These are phyloP conservation scores for Endomychus coccineus DNA, from an alignment of 2,888 invertebrate species.

Conservation along the genomic window DNA sequence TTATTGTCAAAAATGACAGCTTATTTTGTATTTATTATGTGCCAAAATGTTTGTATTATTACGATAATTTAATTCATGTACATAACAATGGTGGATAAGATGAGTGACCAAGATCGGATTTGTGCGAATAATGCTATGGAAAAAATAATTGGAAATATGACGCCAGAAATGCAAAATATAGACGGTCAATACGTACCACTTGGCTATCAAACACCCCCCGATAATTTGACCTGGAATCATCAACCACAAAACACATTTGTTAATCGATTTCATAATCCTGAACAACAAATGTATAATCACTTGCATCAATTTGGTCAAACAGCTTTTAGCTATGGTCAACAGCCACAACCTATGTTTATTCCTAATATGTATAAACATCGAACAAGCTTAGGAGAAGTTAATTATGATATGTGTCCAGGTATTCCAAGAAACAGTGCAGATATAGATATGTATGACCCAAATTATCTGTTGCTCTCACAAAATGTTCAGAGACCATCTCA, in stretches of 20 bases:
- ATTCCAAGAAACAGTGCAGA: slow-evolving; percentile 28
- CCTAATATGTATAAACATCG: slow-evolving; percentile 12
- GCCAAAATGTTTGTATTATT: no score
- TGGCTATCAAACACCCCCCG: slow-evolving; percentile 41
- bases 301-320: slow-evolving; percentile 17
- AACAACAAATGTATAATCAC: slow-evolving; percentile 11
- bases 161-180: slow-evolving; percentile 51
- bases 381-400: slow-evolving; percentile 9
- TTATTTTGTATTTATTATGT: no score
- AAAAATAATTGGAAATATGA: slow-evolving; percentile 54
- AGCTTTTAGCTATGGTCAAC: slow-evolving; percentile 26
- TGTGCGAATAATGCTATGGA: slow-evolving; percentile 43
- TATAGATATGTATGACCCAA: slow-evolving; percentile 25
- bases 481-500: slow-evolving; percentile 12
- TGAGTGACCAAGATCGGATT: slow-evolving; percentile 36
- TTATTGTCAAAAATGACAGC: no score
- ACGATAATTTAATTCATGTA: no score
- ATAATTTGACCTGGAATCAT: slow-evolving; percentile 29
- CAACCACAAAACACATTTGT: slow-evolving; percentile 29
- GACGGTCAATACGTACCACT: slow-evolving; percentile 52
- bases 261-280: slow-evolving; percentile 29
- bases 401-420: slow-evolving; percentile 29
- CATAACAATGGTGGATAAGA: no score
- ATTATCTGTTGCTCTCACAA: slow-evolving; percentile 18
- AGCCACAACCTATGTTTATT: slow-evolving; percentile 20